Base-by-base conservation (phyloP, 2,888 invertebrate species). In the Xestia c-nigrum region DNA sequence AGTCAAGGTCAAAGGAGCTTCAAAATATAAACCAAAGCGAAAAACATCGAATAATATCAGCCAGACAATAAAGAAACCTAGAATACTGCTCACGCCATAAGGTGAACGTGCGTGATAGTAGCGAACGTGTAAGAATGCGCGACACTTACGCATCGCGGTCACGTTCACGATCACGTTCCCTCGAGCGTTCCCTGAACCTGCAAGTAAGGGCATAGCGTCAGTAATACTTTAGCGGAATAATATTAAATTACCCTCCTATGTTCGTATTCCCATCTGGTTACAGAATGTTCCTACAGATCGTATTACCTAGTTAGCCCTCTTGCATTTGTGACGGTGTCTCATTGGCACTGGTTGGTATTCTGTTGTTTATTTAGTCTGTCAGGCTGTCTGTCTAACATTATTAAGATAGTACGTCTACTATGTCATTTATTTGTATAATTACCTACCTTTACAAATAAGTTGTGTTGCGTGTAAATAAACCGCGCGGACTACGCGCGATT, bases 161-260 rank as follows among this genome's bases (percentile, higher is more conserved):
- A 89, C 96, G 95, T 84, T 97, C 97, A 79, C 98, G 96, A 89
- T 98, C 98, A 74, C 98, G 97, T 84, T 98, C 98, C 85, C 98
- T 97, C 78, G 98, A 98, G 88, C 98, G 96, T 92, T 98, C 98
- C 82, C 98, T 97, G 91, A 98, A 97, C 90, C 98, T 97, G 94
- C 95, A 96, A 96, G 90, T 87, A 94, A 93, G 85, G 85, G 85
- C 86, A 83, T 77, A 80, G 83, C 85, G 81, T 87, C 87, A 90
- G 76, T 84, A 85, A 82, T 81, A 73, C 81, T 83, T 81, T 72
- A 78, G 50, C 77, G 59, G 70, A 71, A 72, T 47, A 47, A 55
- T 65, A 38, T 70, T 76, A 81, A 21, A 5, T 70, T 55, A 78
- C 47, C 50, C 63, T 52, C 38, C 12, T 70, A 40, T 50, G 14